A percentile compares a stretch with the other conserved stretches of the same genome.
Evolutionary conservation across 2,113 vertebrate genomes (phyloP).

Genomic region (Scomber scombrus): DNA sequence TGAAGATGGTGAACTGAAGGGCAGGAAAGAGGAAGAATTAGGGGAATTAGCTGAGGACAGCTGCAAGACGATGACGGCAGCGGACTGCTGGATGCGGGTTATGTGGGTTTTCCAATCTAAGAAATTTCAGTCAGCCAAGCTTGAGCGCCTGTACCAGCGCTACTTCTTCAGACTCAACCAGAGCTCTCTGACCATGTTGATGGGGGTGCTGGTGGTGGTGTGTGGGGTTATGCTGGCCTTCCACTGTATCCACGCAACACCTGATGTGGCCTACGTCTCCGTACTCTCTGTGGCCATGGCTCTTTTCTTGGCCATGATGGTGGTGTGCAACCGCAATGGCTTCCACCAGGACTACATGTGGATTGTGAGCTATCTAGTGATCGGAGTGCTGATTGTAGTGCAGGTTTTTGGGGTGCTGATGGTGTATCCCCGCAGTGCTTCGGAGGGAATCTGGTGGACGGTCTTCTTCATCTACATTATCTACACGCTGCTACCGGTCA

Average conservation of each 20-base stretch:
- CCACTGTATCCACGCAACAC: constrained; percentile 85
- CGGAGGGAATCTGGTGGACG: constrained; percentile 94
- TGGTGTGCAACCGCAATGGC: constrained; percentile 94
- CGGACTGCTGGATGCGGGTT: constrained; percentile 86
- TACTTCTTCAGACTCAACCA: constrained; percentile 99
- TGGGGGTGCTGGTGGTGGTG: constrained; percentile 94
- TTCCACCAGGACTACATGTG: constrained; percentile 98
- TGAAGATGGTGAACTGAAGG: constrained; percentile 88
- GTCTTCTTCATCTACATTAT: constrained; percentile 97
- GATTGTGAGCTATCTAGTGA: constrained; percentile 96
- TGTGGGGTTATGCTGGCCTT: constrained; percentile 92
- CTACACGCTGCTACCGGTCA: constrained; percentile 95
- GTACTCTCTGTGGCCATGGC: constrained; percentile 88
- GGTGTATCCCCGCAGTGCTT: constrained; percentile 88
- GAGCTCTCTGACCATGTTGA: constrained; percentile 96
- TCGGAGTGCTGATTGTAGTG: constrained; percentile 90
- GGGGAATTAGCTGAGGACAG: constrained; percentile 54
- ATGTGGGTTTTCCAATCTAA: constrained; percentile 94
- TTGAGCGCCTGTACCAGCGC: constrained; percentile 97
- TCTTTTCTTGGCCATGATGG: constrained; percentile 92
- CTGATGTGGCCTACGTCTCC: constrained; percentile 81
- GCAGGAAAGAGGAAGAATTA: constrained; percentile 72
- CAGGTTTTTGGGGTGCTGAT: constrained; percentile 88
- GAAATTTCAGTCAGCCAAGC: constrained; percentile 93
- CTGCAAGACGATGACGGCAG: constrained; percentile 62